A percentile compares a stretch with the other conserved stretches of the same genome.
phyloP scores from a whole-genome alignment of 2,113 vertebrate genomes.

The Fulica atra region DNA sequence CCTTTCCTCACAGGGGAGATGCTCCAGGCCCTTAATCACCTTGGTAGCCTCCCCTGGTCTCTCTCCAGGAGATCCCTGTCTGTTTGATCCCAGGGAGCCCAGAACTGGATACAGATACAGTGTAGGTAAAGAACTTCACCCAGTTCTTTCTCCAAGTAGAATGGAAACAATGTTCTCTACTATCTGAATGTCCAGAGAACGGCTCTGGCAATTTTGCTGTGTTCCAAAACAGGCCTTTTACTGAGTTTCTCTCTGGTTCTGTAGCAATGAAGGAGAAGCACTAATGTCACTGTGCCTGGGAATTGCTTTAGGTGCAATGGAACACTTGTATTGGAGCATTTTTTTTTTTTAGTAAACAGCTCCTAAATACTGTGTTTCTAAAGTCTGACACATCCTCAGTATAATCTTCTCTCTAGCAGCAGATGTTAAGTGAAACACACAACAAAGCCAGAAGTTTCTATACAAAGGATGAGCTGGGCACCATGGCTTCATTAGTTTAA shows the following conservation, averaged over 20 bases:
- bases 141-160: background rate
- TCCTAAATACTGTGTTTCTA: background rate
- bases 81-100: too few species aligned
- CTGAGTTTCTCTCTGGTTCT: background rate
- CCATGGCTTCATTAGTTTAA: background rate
- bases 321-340: background rate
- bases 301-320: background rate
- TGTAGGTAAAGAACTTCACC: background rate
- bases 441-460: background rate
- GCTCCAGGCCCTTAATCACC: too few species aligned
- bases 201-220: background rate
- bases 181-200: background rate
- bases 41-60: too few species aligned
- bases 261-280: background rate
- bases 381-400: background rate
- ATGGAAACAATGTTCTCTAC: background rate
- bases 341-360: background rate
- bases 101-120: background rate
- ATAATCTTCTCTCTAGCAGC: background rate
- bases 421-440: background rate
- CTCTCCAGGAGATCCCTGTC: too few species aligned
- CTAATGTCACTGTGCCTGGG: background rate
- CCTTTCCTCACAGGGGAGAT: too few species aligned
- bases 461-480: background rate
- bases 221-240: background rate